Evolutionary conservation across 2,888 invertebrate species (phyloP).

Genomic region (Chrysotoxum bicinctum): DNA sequence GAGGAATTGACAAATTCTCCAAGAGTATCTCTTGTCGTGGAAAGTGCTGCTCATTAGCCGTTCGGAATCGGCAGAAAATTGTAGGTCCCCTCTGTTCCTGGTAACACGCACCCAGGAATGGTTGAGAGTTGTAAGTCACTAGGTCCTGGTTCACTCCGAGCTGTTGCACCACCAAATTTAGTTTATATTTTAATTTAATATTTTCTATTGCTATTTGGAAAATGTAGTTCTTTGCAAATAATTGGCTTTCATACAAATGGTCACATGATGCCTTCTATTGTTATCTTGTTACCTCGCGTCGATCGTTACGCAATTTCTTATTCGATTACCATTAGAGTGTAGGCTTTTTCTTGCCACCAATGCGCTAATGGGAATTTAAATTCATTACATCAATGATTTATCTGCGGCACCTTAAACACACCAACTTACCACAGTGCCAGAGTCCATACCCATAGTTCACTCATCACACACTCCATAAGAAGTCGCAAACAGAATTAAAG

Average conservation of each 20-base stretch:
- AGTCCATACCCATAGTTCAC: conserved; percentile 32
- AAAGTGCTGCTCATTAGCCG: too few relatives aligned
- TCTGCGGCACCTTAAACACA: conserved; percentile 39
- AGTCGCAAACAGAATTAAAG: not conserved
- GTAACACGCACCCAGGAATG: too few relatives aligned
- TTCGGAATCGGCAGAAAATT: too few relatives aligned
- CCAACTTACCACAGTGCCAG: not conserved
- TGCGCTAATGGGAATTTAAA: conserved; percentile 29
- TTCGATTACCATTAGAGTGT: conserved; percentile 32
- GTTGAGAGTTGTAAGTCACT: too few relatives aligned
- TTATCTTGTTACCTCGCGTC: not conserved
- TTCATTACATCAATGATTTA: conserved; percentile 10
- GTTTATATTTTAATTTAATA: too few relatives aligned
- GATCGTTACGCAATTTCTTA: not conserved
- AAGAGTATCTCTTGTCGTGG: too few relatives aligned
- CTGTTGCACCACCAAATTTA: too few relatives aligned
- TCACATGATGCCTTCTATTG: conserved; percentile 2
- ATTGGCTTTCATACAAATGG: not conserved
- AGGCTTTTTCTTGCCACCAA: conserved; percentile 18
- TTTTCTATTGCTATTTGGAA: not conserved
- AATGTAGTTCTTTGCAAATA: conserved; percentile 17
- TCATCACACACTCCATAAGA: conserved; percentile 40
- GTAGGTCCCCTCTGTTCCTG: too few relatives aligned
- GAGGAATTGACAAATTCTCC: too few relatives aligned
- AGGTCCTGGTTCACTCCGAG: too few relatives aligned